Evolutionary conservation across 2,797 vertebrate species (phyloP).

Genomic region (Dermochelys coriacea): DNA sequence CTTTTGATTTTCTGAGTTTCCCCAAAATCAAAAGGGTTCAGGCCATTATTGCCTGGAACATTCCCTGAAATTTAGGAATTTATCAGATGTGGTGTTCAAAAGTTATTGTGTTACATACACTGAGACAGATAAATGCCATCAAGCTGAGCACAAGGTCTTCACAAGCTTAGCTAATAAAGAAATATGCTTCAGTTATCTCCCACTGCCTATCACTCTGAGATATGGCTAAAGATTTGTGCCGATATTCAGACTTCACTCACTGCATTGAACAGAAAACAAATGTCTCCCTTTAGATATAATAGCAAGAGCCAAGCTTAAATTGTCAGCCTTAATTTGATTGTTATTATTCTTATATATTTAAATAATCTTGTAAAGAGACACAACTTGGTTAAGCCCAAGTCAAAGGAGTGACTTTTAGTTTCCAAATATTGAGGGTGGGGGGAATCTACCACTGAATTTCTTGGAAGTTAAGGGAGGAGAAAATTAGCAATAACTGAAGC

Average conservation of each 20-base stretch:
- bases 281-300: neutral
- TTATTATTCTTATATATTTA: slow-evolving; percentile 43
- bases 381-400: neutral
- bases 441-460: neutral
- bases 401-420: neutral
- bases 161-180: slow-evolving; percentile 34
- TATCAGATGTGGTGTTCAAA: neutral
- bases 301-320: slow-evolving; percentile 29
- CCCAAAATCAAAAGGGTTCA: neutral
- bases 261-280: slow-evolving; percentile 31
- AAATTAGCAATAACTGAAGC: neutral
- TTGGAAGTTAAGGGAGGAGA: neutral
- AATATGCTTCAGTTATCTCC: neutral
- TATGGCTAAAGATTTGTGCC: neutral
- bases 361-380: slow-evolving; percentile 13
- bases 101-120: neutral
- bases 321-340: slow-evolving; percentile 42
- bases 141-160: neutral
- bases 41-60: neutral
- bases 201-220: neutral
- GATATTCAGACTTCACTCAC: neutral
- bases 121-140: neutral
- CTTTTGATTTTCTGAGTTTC: neutral
- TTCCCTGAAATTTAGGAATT: neutral
- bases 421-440: neutral